Conservation (phyloP, 2,888 invertebrate species). For the Drosophila rellima region DNA sequence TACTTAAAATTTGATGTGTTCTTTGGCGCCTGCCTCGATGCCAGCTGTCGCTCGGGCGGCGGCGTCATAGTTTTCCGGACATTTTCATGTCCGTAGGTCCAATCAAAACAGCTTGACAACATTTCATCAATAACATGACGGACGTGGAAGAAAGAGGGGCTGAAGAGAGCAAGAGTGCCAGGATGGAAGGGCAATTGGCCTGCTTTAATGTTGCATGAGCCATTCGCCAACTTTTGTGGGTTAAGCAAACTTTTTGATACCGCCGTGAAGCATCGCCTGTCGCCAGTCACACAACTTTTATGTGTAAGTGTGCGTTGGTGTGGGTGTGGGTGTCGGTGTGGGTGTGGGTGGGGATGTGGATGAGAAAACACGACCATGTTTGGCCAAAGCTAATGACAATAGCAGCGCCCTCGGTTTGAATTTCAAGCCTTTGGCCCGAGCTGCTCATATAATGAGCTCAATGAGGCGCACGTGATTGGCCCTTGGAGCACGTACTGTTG, state of each 20-base stretch:
- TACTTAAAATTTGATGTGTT: constrained; percentile 56
- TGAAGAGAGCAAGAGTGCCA: background rate
- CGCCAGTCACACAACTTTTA: constrained; percentile 29
- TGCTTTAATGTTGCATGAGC: constrained; percentile 44
- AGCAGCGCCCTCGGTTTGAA: constrained; percentile 33
- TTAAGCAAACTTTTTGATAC: constrained; percentile 42
- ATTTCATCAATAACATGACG: constrained; percentile 71
- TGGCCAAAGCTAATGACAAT: constrained; percentile 54
- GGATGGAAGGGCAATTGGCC: constrained; percentile 4
- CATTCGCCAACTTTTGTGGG: constrained; percentile 42
- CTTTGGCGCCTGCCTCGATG: constrained; percentile 38
- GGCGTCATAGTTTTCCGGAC: constrained; percentile 35
- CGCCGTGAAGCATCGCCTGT: constrained; percentile 7
- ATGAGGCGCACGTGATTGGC: constrained; percentile 73
- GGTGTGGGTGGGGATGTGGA: constrained; percentile 1
- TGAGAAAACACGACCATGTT: constrained; percentile 25
- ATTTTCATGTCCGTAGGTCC: constrained; percentile 19
- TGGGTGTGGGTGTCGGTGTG: constrained; percentile 11
- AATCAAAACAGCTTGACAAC: constrained; percentile 67
- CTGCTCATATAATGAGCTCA: constrained; percentile 70
- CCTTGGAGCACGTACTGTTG: constrained; percentile 66
- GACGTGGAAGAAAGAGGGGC: constrained; percentile 1
- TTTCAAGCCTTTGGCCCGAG: constrained; percentile 52
- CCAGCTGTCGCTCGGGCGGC: constrained; percentile 11
- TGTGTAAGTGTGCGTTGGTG: constrained; percentile 6